Evolutionary conservation across 2,797 vertebrate species (phyloP).

Genomic region (Chrysolophus pictus): DNA sequence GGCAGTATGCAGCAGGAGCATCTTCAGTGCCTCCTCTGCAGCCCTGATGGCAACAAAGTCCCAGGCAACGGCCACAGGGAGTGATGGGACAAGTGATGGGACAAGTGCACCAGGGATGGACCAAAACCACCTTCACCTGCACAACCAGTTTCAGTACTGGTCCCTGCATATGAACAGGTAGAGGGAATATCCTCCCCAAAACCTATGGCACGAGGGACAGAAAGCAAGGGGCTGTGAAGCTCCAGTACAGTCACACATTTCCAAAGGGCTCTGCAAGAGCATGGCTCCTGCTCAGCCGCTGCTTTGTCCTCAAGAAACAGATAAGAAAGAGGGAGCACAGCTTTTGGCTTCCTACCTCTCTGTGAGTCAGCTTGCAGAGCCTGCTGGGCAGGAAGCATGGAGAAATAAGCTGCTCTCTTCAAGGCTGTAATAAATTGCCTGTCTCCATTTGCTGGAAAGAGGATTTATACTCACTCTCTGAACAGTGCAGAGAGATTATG

Average conservation of each 20-base stretch:
- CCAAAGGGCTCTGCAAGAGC: background rate
- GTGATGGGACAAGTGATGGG: background rate
- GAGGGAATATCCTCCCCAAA: background rate
- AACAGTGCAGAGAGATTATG: conserved; percentile 25
- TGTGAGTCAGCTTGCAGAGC: background rate
- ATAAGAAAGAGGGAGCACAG: background rate
- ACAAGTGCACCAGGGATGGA: background rate
- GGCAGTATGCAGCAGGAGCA: background rate
- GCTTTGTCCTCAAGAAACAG: conserved; percentile 1
- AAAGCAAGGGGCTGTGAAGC: background rate
- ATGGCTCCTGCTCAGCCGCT: background rate
- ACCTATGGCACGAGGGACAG: fast-evolving
- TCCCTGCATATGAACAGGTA: background rate
- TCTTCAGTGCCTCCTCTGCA: background rate
- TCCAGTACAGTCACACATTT: background rate
- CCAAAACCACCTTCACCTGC: background rate
- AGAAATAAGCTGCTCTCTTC: conserved; percentile 42
- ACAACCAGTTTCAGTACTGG: background rate
- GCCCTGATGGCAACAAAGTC: background rate
- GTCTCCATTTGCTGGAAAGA: conserved; percentile 57
- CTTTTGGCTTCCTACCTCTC: conserved; percentile 20
- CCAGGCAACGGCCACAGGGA: background rate
- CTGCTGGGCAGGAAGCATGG: background rate
- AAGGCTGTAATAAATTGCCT: conserved; percentile 62
- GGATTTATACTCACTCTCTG: conserved; percentile 44